Percentiles rank a stretch among this genome's conserved stretches.
Conservation (phyloP, 2,888 invertebrate species). For the Hirudinaria manillensis region DNA sequence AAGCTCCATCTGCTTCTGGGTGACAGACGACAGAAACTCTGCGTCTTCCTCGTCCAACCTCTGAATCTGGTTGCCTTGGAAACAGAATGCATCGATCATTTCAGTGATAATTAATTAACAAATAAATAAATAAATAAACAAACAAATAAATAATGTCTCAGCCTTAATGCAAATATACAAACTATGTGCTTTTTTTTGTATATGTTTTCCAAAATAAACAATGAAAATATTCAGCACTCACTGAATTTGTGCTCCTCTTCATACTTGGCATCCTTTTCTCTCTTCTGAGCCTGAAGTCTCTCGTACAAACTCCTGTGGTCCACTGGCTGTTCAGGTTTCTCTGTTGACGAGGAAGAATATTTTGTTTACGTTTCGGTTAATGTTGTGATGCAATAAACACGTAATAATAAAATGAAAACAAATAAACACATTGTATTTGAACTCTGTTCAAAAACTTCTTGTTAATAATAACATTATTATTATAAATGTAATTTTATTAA, state of each 20-base stretch:
- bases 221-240: background rate
- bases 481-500: no score
- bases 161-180: background rate
- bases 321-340: background rate
- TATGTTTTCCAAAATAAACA: background rate
- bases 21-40: slow-evolving; percentile 5
- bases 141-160: background rate
- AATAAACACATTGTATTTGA: no score
- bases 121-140: background rate
- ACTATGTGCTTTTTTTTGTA: no score
- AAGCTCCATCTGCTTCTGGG: background rate
- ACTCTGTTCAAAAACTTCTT: no score
- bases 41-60: slow-evolving; percentile 7
- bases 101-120: background rate
- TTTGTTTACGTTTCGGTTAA: no score
- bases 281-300: background rate
- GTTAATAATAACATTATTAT: no score
- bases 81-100: background rate
- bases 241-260: slow-evolving; percentile 6
- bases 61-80: background rate
- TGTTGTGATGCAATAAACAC: no score
- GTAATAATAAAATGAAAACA: no score
- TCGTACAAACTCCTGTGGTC: slow-evolving; percentile 12
- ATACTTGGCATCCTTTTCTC: background rate
- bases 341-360: background rate